Base-by-base conservation (phyloP, 2,888 invertebrate species). In the Chrysolina oricalcia region DNA sequence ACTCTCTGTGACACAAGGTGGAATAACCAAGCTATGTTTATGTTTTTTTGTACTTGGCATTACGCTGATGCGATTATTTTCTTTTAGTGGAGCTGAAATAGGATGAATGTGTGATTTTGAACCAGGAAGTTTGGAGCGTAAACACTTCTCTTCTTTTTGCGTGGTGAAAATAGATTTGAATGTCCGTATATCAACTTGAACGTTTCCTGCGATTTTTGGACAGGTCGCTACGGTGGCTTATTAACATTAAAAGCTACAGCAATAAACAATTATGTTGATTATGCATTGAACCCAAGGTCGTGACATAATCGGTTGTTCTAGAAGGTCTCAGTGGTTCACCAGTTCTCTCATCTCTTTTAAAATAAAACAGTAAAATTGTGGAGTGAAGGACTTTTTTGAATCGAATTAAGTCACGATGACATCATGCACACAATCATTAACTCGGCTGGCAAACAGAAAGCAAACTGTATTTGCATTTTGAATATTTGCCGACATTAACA, bases 1-100 rank as follows among this genome's bases (percentile, higher is more conserved):
- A 56, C 59, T 43, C 43, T 62, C 43, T 70, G 63, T 63, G 63
- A 46, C 70, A 63, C 41, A 41, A 65, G 63, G 64, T 59, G 59
- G 59, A 59, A 59, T 59, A 27, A 53, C 53, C 53, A 4, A 59
- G 59, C 35, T 19, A 11, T 56, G 27, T 59, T 35, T 59, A 35
- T 59, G 4, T 13, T 23, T 15, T 59, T 23, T 59, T 59, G 23
- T 59, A n/a, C 27, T 15, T 59, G 59, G 27, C 27, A 50, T n/a
- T 17, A 27, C 27, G 27, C 59, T 59, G 13, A n/a, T 17, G 35
- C 15, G 59, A n/a, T 59, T 21, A 53, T 21, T 27, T 27, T 27
- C 27, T 27, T 59, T 35, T 59, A 27, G 15, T 1, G 59, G 17
- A 59, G 1, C 11, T 5, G 27, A 59, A 59, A 13, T n/a, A 59